These are phyloP conservation scores for Drosophila yooni DNA, from an alignment of 2,888 invertebrate species.

Conservation along the genomic window DNA sequence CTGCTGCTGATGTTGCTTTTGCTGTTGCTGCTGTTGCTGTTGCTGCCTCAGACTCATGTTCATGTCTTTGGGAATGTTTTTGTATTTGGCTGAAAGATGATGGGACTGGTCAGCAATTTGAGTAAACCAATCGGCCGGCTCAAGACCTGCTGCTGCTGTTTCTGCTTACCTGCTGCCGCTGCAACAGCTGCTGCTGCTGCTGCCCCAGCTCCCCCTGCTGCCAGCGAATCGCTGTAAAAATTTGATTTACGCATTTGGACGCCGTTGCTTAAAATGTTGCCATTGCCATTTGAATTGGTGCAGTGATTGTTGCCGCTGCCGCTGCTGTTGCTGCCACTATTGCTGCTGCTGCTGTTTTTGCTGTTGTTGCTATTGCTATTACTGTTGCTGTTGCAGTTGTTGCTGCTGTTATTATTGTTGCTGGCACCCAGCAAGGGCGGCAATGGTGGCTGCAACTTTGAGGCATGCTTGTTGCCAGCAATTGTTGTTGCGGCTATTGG, in stretches of 20 bases:
- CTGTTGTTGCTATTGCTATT: constrained; percentile 1
- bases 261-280: constrained; percentile 47
- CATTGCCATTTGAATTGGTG: constrained; percentile 43
- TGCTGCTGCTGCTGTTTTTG: constrained; percentile 11
- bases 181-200: constrained; percentile 34
- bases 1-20: constrained; percentile 14
- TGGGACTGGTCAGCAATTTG: constrained; percentile 84
- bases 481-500: constrained; percentile 37
- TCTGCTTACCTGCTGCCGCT: constrained; percentile 41
- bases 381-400: constrained; percentile 25
- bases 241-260: constrained; percentile 62
- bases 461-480: constrained; percentile 49
- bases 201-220: constrained; percentile 38
- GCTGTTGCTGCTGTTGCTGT: constrained; percentile 28
- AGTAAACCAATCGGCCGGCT: constrained; percentile 83
- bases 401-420: constrained; percentile 47
- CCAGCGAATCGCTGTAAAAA: constrained; percentile 58
- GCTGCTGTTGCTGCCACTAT: constrained; percentile 15
- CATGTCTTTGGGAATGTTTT: constrained; percentile 86
- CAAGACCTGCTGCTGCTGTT: constrained; percentile 69
- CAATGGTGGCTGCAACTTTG: constrained; percentile 67
- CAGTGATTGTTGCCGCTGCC: constrained; percentile 30
- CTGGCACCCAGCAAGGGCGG: constrained; percentile 54
- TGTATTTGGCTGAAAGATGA: constrained; percentile 85
- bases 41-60: constrained; percentile 68